A percentile compares a stretch with the other conserved stretches of the same genome.
Evolutionary conservation across 2,888 invertebrate genomes (phyloP).

Genomic region (Cephalotes varians): DNA sequence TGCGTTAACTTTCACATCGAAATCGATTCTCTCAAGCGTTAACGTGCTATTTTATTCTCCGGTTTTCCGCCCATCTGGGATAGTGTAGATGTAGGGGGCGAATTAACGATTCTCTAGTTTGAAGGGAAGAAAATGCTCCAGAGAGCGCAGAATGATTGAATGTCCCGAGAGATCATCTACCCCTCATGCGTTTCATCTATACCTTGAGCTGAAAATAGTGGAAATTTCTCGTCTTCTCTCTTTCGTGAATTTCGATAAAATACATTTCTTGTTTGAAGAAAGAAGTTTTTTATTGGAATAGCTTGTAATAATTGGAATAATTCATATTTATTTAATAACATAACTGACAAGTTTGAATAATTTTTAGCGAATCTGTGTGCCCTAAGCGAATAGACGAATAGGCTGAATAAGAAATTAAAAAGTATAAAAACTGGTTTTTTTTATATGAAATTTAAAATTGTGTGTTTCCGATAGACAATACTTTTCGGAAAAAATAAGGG

Average conservation of each 20-base stretch:
- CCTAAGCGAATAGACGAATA: background rate
- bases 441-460: background rate
- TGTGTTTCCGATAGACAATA: background rate
- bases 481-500: background rate
- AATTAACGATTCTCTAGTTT: slow-evolving; percentile 51
- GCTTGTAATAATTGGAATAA: no score
- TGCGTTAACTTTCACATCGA: background rate
- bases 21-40: slow-evolving; percentile 32
- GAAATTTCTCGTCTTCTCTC: background rate
- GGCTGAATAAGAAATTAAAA: background rate
- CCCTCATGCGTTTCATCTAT: slow-evolving; percentile 23
- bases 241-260: slow-evolving; percentile 5
- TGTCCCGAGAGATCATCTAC: slow-evolving; percentile 21
- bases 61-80: slow-evolving; percentile 37
- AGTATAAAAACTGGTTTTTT: background rate
- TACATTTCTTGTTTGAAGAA: background rate
- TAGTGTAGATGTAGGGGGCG: slow-evolving; percentile 25
- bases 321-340: slow-evolving; percentile 22
- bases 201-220: slow-evolving; percentile 9
- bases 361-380: background rate
- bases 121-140: slow-evolving; percentile 45
- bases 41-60: slow-evolving; percentile 29
- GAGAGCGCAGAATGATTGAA: slow-evolving; percentile 49
- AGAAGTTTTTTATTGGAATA: slow-evolving; percentile 6
- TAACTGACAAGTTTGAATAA: background rate